phyloP scores from a whole-genome alignment of 2,888 invertebrate genomes.

The Fragum whitleyi region DNA sequence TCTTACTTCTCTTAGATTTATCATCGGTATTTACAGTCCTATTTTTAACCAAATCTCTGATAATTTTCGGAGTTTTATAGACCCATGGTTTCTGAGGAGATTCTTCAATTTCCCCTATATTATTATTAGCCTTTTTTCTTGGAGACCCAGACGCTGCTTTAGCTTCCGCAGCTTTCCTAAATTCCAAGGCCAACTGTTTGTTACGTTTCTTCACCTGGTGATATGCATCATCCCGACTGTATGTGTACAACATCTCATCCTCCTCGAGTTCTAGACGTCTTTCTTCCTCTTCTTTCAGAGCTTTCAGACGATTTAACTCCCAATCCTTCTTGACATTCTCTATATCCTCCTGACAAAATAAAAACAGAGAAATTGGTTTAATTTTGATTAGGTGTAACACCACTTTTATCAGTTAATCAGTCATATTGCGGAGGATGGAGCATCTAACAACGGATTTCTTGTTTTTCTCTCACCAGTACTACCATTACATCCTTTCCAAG shows the following conservation, averaged over 20 bases:
- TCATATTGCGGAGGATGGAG: too few relatives aligned
- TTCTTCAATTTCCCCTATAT: conserved; percentile 35
- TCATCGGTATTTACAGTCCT: conserved; percentile 34
- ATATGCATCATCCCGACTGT: conserved; percentile 91
- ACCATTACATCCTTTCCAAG: too few relatives aligned
- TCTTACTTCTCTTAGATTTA: conserved; percentile 40
- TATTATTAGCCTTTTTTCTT: conserved; percentile 34
- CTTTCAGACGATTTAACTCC: conserved; percentile 91
- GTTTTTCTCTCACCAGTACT: too few relatives aligned
- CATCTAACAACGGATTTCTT: too few relatives aligned
- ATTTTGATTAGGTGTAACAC: too few relatives aligned
- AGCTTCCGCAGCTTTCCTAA: conserved; percentile 51
- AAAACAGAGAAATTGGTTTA: too few relatives aligned
- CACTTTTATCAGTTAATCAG: too few relatives aligned
- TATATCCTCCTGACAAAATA: conserved; percentile 88
- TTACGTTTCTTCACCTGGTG: conserved; percentile 90
- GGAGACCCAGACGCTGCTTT: conserved; percentile 44
- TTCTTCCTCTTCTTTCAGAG: conserved; percentile 86
- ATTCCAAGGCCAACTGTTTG: conserved; percentile 57
- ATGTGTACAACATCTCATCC: conserved; percentile 89
- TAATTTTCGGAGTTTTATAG: conserved; percentile 59
- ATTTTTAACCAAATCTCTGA: conserved; percentile 46
- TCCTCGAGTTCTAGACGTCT: conserved; percentile 85
- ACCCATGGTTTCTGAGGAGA: conserved; percentile 48
- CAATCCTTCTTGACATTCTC: conserved; percentile 91